Percentiles rank a stretch among this genome's conserved stretches.
These are phyloP conservation scores for Tachina grossa DNA, from an alignment of 2,888 invertebrate species.

Conservation along the genomic window DNA sequence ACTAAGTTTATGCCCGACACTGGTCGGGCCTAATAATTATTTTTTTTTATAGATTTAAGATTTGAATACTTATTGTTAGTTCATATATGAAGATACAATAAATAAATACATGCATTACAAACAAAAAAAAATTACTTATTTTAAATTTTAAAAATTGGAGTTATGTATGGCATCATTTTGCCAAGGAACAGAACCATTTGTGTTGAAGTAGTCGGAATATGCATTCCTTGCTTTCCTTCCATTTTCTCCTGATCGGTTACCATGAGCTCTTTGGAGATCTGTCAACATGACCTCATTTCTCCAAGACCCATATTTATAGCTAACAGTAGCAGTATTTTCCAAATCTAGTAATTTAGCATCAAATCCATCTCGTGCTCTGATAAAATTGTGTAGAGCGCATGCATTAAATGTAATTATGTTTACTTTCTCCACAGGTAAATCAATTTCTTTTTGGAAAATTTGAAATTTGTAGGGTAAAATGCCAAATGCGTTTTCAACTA, in stretches of 20 bases:
- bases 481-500: conserved; percentile 8
- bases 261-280: background rate
- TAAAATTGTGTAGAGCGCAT: background rate
- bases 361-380: too few species aligned
- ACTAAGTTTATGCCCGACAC: too few species aligned
- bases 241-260: background rate
- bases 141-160: background rate
- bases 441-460: conserved; percentile 18
- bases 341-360: background rate
- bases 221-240: background rate
- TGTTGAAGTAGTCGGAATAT: background rate
- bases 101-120: too few species aligned
- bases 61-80: too few species aligned
- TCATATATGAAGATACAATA: too few species aligned
- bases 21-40: too few species aligned
- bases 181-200: background rate
- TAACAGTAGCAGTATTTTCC: background rate
- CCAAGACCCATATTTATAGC: background rate
- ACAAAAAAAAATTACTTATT: background rate
- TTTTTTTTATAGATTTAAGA: too few species aligned
- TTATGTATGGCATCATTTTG: background rate
- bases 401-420: background rate
- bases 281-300: background rate
- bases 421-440: background rate
- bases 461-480: background rate